Evolutionary conservation across 2,113 vertebrate genomes (phyloP).

Genomic region (Silurus meridionalis): DNA sequence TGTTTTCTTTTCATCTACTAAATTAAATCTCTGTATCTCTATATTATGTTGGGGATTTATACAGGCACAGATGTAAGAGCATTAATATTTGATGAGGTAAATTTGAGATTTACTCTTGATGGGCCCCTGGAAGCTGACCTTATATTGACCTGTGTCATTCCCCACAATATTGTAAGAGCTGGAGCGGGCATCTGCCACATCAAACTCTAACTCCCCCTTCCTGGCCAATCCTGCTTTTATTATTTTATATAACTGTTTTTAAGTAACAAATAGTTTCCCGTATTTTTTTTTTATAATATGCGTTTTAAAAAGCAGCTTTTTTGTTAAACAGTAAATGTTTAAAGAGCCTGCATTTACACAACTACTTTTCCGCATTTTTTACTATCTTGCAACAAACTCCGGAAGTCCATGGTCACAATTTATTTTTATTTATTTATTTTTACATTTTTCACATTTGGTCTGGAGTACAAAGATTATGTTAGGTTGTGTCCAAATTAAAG

Average conservation of each 20-base stretch:
- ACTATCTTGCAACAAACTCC: not conserved
- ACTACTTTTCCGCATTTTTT: not conserved
- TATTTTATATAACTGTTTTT: not conserved
- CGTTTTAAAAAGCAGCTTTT: not conserved
- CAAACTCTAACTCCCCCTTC: not conserved
- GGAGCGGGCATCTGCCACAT: not conserved
- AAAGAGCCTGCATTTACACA: not conserved
- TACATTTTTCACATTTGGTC: not conserved
- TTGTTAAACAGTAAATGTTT: not conserved
- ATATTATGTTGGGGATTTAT: slow-evolving; percentile 39
- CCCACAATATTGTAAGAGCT: not conserved
- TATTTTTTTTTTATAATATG: not conserved
- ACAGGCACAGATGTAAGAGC: slow-evolving; percentile 33
- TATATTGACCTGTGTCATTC: slow-evolving; percentile 63
- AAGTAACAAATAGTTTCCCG: not conserved
- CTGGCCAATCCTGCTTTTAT: not conserved
- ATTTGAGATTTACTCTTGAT: slow-evolving; percentile 62
- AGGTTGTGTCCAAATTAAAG: not conserved
- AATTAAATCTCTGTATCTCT: not conserved
- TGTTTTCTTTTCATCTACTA: not conserved
- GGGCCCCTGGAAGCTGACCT: slow-evolving; percentile 49
- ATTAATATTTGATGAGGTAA: slow-evolving; percentile 60
- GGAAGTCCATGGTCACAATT: not conserved
- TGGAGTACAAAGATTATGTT: not conserved
- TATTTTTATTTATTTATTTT: not conserved